Percentiles rank a stretch among this genome's conserved stretches.
Conservation (phyloP, 1,140 invertebrate species). For the Hirudo medicinalis region DNA sequence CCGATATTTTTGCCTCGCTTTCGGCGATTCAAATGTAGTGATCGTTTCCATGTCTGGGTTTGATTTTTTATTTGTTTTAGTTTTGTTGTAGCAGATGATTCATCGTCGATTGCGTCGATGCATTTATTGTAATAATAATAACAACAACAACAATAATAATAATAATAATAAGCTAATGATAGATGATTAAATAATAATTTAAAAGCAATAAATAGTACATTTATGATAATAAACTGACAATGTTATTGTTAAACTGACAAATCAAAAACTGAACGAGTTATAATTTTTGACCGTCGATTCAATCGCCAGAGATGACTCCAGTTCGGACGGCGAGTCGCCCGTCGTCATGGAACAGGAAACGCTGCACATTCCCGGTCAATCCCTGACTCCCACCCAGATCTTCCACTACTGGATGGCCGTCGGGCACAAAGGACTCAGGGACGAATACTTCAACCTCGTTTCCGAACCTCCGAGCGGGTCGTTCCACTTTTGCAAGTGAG, state of each 20-base stretch:
- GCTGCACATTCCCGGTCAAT: conserved; percentile 33
- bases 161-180: too few species aligned
- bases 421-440: conserved; percentile 62
- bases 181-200: too few species aligned
- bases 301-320: background rate
- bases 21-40: too few species aligned
- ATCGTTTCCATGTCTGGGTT: too few species aligned
- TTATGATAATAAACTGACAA: background rate
- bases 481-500: conserved; percentile 40
- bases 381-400: conserved; percentile 58
- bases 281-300: background rate
- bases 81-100: too few species aligned
- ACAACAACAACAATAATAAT: too few species aligned
- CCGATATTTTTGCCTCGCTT: too few species aligned
- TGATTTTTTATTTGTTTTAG: too few species aligned
- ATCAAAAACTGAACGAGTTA: background rate
- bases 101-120: too few species aligned
- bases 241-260: background rate
- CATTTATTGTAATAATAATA: too few species aligned
- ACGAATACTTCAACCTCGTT: conserved; percentile 66
- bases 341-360: conserved; percentile 30
- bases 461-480: conserved; percentile 66
- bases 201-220: too few species aligned
- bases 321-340: conserved; percentile 25
- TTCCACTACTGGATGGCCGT: conserved; percentile 58